Base-by-base conservation (phyloP, 1,140 invertebrate genomes). In the Calliphora vicina region DNA sequence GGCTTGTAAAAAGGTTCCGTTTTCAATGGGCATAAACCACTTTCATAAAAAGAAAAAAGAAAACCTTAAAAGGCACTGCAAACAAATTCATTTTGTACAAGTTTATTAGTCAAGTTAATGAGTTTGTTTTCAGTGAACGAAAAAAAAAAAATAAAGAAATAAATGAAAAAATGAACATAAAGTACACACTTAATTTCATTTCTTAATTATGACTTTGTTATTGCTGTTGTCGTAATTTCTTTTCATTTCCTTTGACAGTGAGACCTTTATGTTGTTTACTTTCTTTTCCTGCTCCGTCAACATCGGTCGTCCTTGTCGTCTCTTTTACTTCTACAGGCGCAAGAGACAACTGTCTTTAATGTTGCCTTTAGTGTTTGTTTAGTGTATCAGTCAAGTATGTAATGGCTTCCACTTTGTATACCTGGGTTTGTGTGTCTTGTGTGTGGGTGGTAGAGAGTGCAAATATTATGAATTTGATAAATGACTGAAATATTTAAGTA, bases 41-140 rank as follows among this genome's bases (percentile, higher is more conserved):
- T 57, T 57, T 57, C 15, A 57, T 17, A 15, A 57, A 15, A 15
- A 57, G 45, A 15, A 2, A 29, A 2, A 29, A 57, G 13, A 57
- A 57, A 4, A 29, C 29, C 29, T 29, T 15, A 12, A 57, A 57
- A 57, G n/a, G n/a, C n/a, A n/a, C n/a, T n/a, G n/a, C 13, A 6
- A 57, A 57, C 45, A 57, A 13, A 50, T 57, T 57, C 8, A 2
- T 57, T 57, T n/a, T 57, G n/a, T 67, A 67, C 57, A 67, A 67
- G 57, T 67, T 67, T 67, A 67, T 67, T 67, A 67, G 57, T 67
- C 57, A 67, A 67, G 57, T 67, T 67, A 67, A 67, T 67, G 57
- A 67, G 57, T 67, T 67, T 67, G 57, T 67, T 67, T n/a, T n/a
- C n/a, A n/a, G n/a, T n/a, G n/a, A n/a, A n/a, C 57, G 6, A 23